Evolutionary conservation across 2,113 vertebrate species (phyloP).

Genomic region (Arizona elegans): DNA sequence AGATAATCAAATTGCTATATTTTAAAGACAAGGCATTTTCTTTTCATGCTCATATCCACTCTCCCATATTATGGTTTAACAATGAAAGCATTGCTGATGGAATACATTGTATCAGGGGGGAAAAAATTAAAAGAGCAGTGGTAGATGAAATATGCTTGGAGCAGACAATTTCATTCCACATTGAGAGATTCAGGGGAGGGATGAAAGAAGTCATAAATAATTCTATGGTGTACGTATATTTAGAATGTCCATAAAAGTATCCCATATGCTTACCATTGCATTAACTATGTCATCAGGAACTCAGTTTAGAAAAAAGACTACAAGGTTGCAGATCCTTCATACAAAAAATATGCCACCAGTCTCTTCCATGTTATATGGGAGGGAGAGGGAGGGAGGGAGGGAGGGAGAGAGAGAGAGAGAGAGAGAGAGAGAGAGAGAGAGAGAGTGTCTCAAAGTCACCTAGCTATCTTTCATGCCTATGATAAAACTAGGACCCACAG

Average conservation of each 20-base stretch:
- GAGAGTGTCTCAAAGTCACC: not conserved
- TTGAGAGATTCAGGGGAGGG: not conserved
- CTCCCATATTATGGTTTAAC: constrained; percentile 50
- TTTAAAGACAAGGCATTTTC: constrained; percentile 64
- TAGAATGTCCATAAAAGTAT: not conserved
- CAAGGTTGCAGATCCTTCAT: not conserved
- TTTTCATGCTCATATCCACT: constrained; percentile 44
- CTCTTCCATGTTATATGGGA: not conserved
- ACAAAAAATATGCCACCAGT: not conserved
- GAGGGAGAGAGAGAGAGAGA: not conserved
- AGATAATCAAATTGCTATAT: constrained; percentile 61
- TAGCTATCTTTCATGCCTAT: not conserved
- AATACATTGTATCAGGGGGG: constrained; percentile 19
- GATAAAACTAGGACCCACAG: not conserved
- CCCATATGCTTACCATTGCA: not conserved
- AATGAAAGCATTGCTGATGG: constrained; percentile 52
- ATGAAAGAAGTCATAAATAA: not conserved
- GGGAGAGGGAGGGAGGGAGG: accelerated
- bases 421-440: too few relatives aligned
- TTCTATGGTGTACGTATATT: not conserved
- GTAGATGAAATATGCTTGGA: constrained; percentile 12
- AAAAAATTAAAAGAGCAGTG: constrained; percentile 29
- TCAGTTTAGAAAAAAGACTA: not conserved
- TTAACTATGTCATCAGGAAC: not conserved
- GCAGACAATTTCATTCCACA: constrained; percentile 31